Percentiles rank a stretch among this genome's conserved stretches.
Conservation (phyloP, 2,888 invertebrate genomes). For the Blomia tropicalis region DNA sequence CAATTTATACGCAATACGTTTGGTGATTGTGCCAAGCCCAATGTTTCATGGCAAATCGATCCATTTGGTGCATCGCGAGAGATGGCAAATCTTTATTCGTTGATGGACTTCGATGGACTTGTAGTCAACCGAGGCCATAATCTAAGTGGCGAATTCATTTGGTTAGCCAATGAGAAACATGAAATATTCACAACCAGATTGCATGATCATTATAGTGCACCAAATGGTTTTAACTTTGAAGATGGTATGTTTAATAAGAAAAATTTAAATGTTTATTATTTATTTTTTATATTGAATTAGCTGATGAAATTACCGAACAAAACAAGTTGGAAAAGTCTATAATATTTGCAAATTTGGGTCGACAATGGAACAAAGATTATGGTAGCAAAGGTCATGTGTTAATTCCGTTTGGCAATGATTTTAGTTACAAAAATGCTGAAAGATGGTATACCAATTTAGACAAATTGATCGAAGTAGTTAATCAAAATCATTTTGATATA, state of each 20-base stretch:
- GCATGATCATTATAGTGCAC: conserved; percentile 12
- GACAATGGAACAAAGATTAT: not conserved
- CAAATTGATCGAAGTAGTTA: conserved; percentile 60
- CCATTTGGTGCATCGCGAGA: conserved; percentile 74
- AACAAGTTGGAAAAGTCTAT: conserved; percentile 42
- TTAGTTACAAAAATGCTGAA: conserved; percentile 63
- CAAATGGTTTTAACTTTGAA: conserved; percentile 18
- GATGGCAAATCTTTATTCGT: conserved; percentile 51
- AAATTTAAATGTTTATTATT: not conserved
- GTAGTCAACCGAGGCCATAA: conserved; percentile 41
- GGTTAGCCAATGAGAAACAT: not conserved
- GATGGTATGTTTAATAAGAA: conserved; percentile 3
- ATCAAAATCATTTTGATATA: conserved; percentile 34
- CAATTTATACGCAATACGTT: conserved; percentile 34
- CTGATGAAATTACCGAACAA: conserved; percentile 72
- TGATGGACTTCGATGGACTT: conserved; percentile 67
- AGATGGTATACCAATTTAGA: conserved; percentile 69
- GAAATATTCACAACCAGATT: not conserved
- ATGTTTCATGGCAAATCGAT: conserved; percentile 47
- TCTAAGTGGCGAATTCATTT: conserved; percentile 48
- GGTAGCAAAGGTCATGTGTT: conserved; percentile 41
- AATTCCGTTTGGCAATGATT: conserved; percentile 55
- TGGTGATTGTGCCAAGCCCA: conserved; percentile 52
- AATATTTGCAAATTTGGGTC: not conserved
- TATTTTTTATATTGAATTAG: conserved; percentile 47